Conservation (phyloP, 2,888 invertebrate genomes). For the Germaria angustata region DNA sequence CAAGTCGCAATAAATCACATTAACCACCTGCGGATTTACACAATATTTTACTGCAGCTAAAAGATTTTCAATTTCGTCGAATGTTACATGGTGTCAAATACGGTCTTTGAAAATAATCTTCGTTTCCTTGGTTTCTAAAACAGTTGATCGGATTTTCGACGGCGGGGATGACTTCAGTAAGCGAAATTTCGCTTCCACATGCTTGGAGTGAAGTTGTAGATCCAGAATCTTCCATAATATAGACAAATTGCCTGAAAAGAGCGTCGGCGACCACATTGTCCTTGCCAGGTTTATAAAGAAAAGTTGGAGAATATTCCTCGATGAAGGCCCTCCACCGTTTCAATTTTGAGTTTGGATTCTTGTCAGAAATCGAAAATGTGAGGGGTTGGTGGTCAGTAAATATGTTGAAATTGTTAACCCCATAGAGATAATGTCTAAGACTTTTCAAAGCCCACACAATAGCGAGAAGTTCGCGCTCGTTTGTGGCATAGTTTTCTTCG, state of each 20-base stretch:
- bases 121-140: too few species aligned
- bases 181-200: too few species aligned
- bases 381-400: too few species aligned
- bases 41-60: not conserved
- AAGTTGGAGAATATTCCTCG: not conserved
- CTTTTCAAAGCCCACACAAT: not conserved
- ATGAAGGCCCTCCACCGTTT: not conserved
- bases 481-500: not conserved
- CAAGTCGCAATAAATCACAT: conserved; percentile 37
- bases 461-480: not conserved
- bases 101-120: not conserved
- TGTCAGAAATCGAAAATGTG: not conserved
- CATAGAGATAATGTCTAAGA: conserved; percentile 5
- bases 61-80: conserved; percentile 25
- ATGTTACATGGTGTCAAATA: not conserved
- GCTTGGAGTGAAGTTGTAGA: too few species aligned
- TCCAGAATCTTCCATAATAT: too few species aligned
- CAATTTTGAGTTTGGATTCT: not conserved
- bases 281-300: not conserved
- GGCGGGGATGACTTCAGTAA: not conserved
- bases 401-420: too few species aligned
- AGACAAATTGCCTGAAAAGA: not conserved
- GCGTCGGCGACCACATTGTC: not conserved
- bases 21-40: conserved; percentile 21
- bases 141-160: too few species aligned